Conservation (phyloP, 1,140 invertebrate genomes). For the Lepidotrigona ventralis region DNA sequence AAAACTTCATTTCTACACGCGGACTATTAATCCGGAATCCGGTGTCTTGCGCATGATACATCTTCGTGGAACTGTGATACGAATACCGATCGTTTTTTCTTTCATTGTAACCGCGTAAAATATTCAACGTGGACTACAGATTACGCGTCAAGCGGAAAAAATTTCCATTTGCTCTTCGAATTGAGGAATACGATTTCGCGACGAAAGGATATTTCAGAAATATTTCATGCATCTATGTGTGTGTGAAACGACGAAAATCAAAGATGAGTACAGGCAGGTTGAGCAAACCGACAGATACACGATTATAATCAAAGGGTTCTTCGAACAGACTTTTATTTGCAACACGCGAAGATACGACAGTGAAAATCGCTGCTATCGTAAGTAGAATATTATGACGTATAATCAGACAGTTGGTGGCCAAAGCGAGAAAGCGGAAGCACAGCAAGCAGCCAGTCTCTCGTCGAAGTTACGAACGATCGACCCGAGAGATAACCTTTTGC, state of each 20-base stretch:
- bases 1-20: slow-evolving; percentile 19
- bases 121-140: slow-evolving; percentile 27
- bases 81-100: slow-evolving; percentile 21
- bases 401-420: neutral
- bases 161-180: neutral
- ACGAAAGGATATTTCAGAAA: no score
- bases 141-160: neutral
- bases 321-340: slow-evolving; percentile 15
- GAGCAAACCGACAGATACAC: slow-evolving; percentile 3
- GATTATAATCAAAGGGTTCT: neutral
- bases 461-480: no score
- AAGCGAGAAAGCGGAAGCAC: neutral
- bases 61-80: neutral
- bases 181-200: no score
- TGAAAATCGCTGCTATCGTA: neutral
- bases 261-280: neutral
- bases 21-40: slow-evolving; percentile 42
- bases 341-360: neutral
- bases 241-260: no score
- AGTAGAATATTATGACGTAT: slow-evolving; percentile 10
- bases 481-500: neutral
- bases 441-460: neutral
- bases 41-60: slow-evolving; percentile 23
- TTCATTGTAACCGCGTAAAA: neutral
- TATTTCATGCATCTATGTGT: neutral